Conservation (phyloP, 2,888 invertebrate species). For the Noctuana brunneofusca region DNA sequence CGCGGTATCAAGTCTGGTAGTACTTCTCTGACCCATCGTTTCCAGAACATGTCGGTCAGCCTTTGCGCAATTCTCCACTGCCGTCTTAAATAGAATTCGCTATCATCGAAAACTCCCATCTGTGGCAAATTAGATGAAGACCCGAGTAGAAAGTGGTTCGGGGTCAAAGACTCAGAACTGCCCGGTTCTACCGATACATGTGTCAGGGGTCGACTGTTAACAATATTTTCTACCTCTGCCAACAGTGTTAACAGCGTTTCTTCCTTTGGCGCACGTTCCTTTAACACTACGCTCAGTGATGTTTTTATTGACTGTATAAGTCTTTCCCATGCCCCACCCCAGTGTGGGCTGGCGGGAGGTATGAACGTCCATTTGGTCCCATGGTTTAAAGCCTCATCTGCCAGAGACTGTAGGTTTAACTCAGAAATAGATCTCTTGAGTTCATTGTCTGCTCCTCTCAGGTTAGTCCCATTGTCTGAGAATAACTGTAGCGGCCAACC, state of each 20-base stretch:
- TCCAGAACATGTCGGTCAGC: slow-evolving; percentile 36
- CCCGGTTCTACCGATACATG: slow-evolving; percentile 43
- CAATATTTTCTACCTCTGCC: slow-evolving; percentile 34
- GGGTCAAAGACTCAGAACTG: slow-evolving; percentile 41
- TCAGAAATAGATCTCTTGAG: slow-evolving; percentile 18
- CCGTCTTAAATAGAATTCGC: slow-evolving; percentile 5
- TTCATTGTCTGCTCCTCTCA: slow-evolving; percentile 32
- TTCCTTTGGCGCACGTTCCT: slow-evolving; percentile 26
- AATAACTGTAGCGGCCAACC: slow-evolving; percentile 38
- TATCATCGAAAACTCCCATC: slow-evolving; percentile 16
- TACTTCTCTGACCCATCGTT: slow-evolving; percentile 31
- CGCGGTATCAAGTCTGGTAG: slow-evolving; percentile 27
- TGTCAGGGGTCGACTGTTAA: slow-evolving; percentile 40
- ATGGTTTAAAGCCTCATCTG: background rate
- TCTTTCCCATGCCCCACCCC: slow-evolving; percentile 38
- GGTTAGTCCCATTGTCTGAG: slow-evolving; percentile 41
- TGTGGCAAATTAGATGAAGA: slow-evolving; percentile 21
- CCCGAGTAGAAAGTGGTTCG: slow-evolving; percentile 38
- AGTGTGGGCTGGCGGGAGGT: slow-evolving; percentile 31
- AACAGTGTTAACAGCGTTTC: slow-evolving; percentile 35
- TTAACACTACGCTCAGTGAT: slow-evolving; percentile 25
- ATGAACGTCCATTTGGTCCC: slow-evolving; percentile 24
- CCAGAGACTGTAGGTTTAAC: background rate
- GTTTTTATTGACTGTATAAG: slow-evolving; percentile 36
- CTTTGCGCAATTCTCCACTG: slow-evolving; percentile 32